Percentiles rank a stretch among this genome's conserved stretches.
phyloP scores from a whole-genome alignment of 2,113 vertebrate species.

The Thunnus thynnus region DNA sequence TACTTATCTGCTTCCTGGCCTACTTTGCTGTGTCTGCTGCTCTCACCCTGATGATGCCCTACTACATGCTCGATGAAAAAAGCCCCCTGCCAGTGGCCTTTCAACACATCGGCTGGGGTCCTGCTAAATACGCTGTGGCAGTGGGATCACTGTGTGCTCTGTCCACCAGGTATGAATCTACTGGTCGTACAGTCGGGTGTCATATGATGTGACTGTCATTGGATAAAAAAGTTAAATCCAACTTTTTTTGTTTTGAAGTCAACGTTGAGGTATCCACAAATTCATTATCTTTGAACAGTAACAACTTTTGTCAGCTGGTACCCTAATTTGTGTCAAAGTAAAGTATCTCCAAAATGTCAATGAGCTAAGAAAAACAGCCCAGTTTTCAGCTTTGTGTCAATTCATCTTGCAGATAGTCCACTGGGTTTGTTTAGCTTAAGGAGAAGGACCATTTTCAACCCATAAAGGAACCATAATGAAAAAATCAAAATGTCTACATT shows the following conservation, averaged over 20 bases:
- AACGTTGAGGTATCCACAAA: no score
- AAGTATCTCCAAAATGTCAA: no score
- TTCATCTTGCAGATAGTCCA: neutral
- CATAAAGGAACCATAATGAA: neutral
- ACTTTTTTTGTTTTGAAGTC: no score
- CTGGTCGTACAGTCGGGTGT: neutral
- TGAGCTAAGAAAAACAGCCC: neutral
- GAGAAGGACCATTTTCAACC: no score
- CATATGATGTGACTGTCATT: neutral
- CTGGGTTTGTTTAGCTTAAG: neutral
- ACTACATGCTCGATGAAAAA: slow-evolving; percentile 85
- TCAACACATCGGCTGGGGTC: slow-evolving; percentile 85
- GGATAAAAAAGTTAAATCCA: no score
- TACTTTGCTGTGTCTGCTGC: slow-evolving; percentile 91
- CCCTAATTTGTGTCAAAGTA: no score
- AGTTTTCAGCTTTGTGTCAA: neutral
- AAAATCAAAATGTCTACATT: no score
- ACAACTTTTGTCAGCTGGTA: no score
- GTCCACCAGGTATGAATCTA: slow-evolving; percentile 83
- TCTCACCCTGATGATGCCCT: slow-evolving; percentile 93
- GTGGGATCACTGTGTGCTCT: slow-evolving; percentile 87
- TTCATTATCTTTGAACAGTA: no score
- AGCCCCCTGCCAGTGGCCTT: slow-evolving; percentile 89
- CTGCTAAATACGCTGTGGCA: slow-evolving; percentile 85
- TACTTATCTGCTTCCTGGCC: slow-evolving; percentile 90